These are phyloP conservation scores for Acrossocheilus fasciatus DNA, from an alignment of 2,797 vertebrate genomes.

Conservation along the genomic window DNA sequence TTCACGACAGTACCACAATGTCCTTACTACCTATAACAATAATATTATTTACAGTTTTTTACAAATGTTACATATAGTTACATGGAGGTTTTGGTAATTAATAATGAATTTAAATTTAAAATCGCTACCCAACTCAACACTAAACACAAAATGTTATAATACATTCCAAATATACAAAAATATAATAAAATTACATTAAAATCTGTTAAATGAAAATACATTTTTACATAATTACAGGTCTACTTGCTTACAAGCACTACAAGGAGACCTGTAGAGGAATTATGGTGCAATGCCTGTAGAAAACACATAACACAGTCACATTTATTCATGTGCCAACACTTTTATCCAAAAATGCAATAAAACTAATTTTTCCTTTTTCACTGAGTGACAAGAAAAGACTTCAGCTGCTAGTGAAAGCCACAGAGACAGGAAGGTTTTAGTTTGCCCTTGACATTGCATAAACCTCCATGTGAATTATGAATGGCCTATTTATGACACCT, in stretches of 20 bases:
- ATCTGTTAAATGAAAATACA: background rate
- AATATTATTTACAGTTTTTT: no score
- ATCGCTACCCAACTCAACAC: background rate
- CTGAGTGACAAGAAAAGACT: background rate
- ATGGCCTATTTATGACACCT: conserved; percentile 49
- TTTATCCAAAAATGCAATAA: conserved; percentile 4
- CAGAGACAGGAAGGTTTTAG: conserved; percentile 11
- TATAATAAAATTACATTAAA: background rate
- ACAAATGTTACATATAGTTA: background rate
- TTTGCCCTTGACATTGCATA: conserved; percentile 48
- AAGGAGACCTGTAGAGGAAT: background rate
- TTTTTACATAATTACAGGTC: no score
- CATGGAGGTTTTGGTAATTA: no score
- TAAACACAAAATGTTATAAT: background rate
- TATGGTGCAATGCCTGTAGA: background rate
- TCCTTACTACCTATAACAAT: no score
- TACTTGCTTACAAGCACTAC: no score
- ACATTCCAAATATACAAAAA: background rate
- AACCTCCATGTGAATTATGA: conserved; percentile 56
- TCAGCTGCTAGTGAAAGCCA: background rate
- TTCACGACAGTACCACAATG: no score
- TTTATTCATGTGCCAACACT: background rate
- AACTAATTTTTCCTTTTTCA: background rate
- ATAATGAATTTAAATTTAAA: background rate
- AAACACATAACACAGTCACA: background rate